Evolutionary conservation across 2,888 invertebrate genomes (phyloP).

Genomic region (Acholoe squamosa): DNA sequence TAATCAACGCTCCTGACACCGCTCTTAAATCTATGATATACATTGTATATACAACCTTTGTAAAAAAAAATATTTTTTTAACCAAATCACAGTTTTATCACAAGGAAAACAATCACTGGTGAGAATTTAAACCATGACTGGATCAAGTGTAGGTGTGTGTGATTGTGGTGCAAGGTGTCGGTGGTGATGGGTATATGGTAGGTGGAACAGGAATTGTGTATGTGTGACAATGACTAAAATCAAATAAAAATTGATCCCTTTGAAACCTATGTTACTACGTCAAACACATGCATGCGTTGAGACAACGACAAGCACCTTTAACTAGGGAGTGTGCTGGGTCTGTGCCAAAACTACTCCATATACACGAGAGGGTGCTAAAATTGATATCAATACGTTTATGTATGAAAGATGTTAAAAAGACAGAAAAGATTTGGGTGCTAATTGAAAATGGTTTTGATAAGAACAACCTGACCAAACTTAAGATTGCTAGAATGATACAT

Average conservation of each 20-base stretch:
- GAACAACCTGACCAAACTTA: slow-evolving; percentile 42
- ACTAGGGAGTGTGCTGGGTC: not conserved
- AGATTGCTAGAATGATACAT: slow-evolving; percentile 2
- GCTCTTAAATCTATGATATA: not conserved
- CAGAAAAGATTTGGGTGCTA: not conserved
- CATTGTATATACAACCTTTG: not conserved
- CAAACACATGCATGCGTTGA: not conserved
- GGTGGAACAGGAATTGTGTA: not conserved
- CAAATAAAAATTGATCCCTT: not conserved
- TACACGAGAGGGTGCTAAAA: not conserved
- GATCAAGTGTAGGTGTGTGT: not conserved
- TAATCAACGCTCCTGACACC: not conserved
- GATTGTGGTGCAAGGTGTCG: not conserved
- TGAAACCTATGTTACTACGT: not conserved
- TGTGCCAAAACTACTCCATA: not conserved
- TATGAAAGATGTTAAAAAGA: too few species aligned
- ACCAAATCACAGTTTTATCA: too few species aligned
- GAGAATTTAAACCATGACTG: not conserved
- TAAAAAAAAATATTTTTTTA: too few species aligned
- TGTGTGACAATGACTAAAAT: not conserved
- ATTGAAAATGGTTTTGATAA: not conserved
- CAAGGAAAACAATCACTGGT: too few species aligned
- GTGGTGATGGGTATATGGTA: not conserved
- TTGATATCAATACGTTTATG: not conserved
- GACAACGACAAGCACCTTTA: not conserved